These are phyloP conservation scores for Xestia rhomboidea DNA, from an alignment of 2,888 invertebrate genomes.

Conservation along the genomic window DNA sequence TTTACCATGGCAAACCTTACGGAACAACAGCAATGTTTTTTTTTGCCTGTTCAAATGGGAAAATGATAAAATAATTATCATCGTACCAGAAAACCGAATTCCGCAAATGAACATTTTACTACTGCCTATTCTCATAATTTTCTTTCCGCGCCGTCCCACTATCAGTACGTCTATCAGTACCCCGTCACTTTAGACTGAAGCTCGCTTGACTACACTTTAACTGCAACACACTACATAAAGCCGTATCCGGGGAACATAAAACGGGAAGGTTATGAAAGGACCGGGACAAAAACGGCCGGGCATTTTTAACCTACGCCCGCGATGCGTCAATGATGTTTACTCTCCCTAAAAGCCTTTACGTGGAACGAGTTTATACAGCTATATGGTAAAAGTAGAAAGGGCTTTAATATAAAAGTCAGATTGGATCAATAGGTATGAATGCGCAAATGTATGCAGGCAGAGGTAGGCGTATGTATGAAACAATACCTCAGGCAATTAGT, in stretches of 20 bases:
- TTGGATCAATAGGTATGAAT: constrained; percentile 72
- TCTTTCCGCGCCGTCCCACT: neutral
- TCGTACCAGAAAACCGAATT: neutral
- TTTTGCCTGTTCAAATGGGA: neutral
- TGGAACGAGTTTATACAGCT: constrained; percentile 71
- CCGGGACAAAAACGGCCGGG: constrained; percentile 78
- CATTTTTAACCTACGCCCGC: constrained; percentile 80
- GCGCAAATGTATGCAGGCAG: constrained; percentile 53
- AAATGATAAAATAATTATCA: neutral
- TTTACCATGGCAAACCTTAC: neutral
- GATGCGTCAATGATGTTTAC: constrained; percentile 88
- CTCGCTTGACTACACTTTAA: constrained; percentile 53
- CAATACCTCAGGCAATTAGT: constrained; percentile 63
- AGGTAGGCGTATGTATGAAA: constrained; percentile 50
- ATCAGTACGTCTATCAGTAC: constrained; percentile 15
- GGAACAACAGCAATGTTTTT: neutral
- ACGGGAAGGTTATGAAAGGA: constrained; percentile 74
- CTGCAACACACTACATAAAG: constrained; percentile 56
- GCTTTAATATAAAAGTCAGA: constrained; percentile 73
- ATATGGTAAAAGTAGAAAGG: constrained; percentile 70
- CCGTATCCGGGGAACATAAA: constrained; percentile 61
- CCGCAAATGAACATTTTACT: neutral
- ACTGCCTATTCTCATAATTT: neutral
- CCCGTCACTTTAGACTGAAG: constrained; percentile 22
- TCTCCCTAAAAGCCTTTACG: constrained; percentile 85